Evolutionary conservation across 2,113 vertebrate genomes (phyloP), one percentile per base, ranked within the genome.

Genomic region (Parus major): DNA sequence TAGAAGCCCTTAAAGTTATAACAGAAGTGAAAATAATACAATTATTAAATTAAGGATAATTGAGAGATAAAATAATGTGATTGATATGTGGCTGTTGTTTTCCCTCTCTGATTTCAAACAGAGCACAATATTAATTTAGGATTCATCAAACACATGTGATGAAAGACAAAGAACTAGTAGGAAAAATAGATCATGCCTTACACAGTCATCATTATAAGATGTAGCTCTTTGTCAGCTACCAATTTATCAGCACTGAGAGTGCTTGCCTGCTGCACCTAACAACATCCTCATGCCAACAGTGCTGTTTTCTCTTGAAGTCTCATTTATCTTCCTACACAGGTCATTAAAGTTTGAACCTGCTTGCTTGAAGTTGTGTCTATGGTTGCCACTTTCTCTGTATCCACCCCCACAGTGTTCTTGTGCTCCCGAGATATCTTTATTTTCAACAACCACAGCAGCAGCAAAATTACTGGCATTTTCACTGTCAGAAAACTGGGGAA

Each of bases 321-420:
- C 90, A 89, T 97, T 97, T 87, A 88, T 97, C 96, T 97, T 96
- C 90, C 63, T 92, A 92, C 56, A 61, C 82, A 96, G 83, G 90
- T 94, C 90, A 75, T 70, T 90, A 84, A 93, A 94, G 84, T 95
- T 91, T 64, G 91, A 92, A 56, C 87, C 56, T 87, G 47, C 50
- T 95, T 86, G n/a, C 57, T 92, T 95, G 85, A 96, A 88, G 82
- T 85, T 95, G 79, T 88, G 84, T 77, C 78, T 95, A 0, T 39
- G 75, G 86, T 94, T 96, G 60, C 93, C 73, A 59, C 80, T 89
- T 91, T 78, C 64, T 93, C 64, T 86, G 61, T 85, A 95, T 94
- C 65, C 68, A 69, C 89, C 93, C 94, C 96, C 84, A 65, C 82
- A 92, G 69, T 82, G 75, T 95, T 95, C 95, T 88, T 90, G 28